Evolutionary conservation across 2,113 vertebrate genomes (phyloP).

Genomic region (Nothoprocta pentlandii): DNA sequence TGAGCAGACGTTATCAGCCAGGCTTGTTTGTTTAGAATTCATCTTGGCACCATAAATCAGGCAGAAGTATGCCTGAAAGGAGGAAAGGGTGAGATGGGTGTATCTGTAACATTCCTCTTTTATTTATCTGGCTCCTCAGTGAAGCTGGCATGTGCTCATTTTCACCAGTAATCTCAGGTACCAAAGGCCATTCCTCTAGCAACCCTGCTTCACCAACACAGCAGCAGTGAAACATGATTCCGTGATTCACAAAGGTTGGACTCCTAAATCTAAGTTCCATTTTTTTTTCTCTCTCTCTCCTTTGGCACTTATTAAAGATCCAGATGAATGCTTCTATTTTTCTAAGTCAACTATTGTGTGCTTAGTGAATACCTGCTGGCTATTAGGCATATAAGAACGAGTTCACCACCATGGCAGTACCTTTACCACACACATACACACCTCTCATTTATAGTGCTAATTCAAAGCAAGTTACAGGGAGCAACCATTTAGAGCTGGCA

Average conservation of each 20-base stretch:
- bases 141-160: not conserved
- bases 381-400: not conserved
- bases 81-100: not conserved
- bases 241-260: conserved; percentile 8
- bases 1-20: not conserved
- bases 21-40: not conserved
- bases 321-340: not conserved
- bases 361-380: not conserved
- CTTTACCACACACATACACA: not conserved
- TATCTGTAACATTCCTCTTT: not conserved
- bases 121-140: not conserved
- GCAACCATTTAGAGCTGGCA: not conserved
- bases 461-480: not conserved
- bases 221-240: not conserved
- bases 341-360: not conserved
- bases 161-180: not conserved
- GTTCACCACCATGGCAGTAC: not conserved
- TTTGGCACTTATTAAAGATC: not conserved
- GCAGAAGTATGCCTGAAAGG: not conserved
- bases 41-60: not conserved
- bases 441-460: not conserved
- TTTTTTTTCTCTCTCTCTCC: not conserved
- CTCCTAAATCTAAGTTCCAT: not conserved
- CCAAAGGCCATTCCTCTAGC: conserved; percentile 23
- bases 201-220: not conserved